Base-by-base conservation (phyloP, 35 echinoderm and acorn worm species). In the Chiridota heheva region DNA sequence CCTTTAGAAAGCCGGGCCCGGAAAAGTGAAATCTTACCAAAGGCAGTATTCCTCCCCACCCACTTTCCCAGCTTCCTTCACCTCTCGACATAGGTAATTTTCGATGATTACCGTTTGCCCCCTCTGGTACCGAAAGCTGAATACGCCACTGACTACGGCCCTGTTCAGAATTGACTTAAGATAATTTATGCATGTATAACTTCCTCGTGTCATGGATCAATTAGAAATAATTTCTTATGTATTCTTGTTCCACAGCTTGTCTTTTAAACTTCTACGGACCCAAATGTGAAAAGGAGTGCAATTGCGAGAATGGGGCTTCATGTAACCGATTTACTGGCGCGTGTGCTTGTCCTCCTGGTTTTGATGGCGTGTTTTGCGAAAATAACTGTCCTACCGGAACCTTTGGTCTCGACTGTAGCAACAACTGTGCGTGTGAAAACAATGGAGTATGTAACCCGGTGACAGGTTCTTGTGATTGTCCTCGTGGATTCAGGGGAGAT, bases 401-500 rank as follows among this genome's bases (percentile, higher is more conserved):
- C 16, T 56, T 16, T 56, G 49, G 16, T 56, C 49, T 18, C 49
- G 49, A 18, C 24, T 18, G 49, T 18, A 56, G 49, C 24, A 56
- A 56, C 16, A 56, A 56, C 2, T 2, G 49, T 56, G 16, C 49
- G 24, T 66, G 29, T 18, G 17, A 66, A 66, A n/a, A 66, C 16
- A 2, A 66, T 20, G 75, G 75, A 13, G 42, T 31, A n/a, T n/a
- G n/a, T n/a, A n/a, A n/a, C n/a, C n/a, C n/a, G 35, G 16, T 35
- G 33, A 78, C 22, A 1, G 75, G 75, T 57, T 34, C 62, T 3
- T 78, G 75, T 61, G 51, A 78, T 10, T 78, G 75, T 78, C 47
- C 42, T 2, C 48, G 30, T 4, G 75, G 75, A 61, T 39, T 36
- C 53, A 58, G 37, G 38, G 75, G 75, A 40, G 51, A 49, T 5